These are phyloP conservation scores for Phrynosoma blainvillii DNA, from an alignment of 2,113 vertebrate species.

Conservation along the genomic window DNA sequence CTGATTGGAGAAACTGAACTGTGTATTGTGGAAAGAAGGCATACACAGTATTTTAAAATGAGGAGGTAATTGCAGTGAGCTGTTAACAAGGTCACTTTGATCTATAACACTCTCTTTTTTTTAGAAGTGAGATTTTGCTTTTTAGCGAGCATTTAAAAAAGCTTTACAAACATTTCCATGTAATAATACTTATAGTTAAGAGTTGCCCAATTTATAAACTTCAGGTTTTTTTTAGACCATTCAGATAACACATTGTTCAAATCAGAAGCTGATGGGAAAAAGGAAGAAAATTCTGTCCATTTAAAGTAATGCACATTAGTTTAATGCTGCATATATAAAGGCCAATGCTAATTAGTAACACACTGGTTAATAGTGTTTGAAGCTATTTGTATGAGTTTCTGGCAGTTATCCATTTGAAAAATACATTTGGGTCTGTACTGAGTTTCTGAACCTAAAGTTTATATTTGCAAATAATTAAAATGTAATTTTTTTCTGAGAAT, in stretches of 20 bases:
- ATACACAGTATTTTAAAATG: slow-evolving; percentile 52
- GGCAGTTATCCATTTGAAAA: background rate
- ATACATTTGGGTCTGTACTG: slow-evolving; percentile 1
- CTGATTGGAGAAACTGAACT: slow-evolving; percentile 3
- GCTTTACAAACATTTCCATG: slow-evolving; percentile 2
- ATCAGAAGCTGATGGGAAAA: background rate
- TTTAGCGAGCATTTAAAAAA: slow-evolving; percentile 37
- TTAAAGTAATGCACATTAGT: background rate
- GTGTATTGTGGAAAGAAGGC: slow-evolving; percentile 27
- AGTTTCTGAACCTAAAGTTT: slow-evolving; percentile 35
- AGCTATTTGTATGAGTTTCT: background rate
- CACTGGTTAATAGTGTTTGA: background rate
- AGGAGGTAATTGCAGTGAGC: slow-evolving; percentile 11
- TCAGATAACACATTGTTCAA: background rate
- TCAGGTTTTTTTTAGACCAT: background rate
- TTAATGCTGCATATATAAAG: background rate
- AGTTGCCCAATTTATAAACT: background rate
- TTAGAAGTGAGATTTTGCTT: slow-evolving; percentile 17
- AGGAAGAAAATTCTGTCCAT: background rate
- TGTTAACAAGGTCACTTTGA: background rate
- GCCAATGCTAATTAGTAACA: background rate
- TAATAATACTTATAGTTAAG: background rate
- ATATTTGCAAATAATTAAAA: slow-evolving; percentile 29
- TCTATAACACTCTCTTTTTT: background rate
- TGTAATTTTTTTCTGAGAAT: slow-evolving; percentile 30